Evolutionary conservation across 2,113 vertebrate genomes (phyloP).

Genomic region (Ovis canadensis): DNA sequence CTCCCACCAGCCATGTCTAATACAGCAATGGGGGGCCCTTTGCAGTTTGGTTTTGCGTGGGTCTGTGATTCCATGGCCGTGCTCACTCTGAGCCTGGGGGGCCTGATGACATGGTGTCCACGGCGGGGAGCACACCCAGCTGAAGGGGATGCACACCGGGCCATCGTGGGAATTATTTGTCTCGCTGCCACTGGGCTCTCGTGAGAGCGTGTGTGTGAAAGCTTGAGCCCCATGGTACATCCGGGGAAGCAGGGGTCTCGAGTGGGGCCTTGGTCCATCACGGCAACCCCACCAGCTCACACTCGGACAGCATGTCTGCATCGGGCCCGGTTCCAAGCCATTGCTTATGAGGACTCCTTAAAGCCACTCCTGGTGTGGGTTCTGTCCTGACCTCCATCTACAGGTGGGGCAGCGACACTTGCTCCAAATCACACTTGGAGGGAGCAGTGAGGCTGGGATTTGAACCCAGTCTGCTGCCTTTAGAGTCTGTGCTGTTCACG

Average conservation of each 20-base stretch:
- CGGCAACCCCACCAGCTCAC: rapidly evolving
- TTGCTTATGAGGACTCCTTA: rapidly evolving
- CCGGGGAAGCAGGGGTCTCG: rapidly evolving
- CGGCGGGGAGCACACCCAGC: rapidly evolving
- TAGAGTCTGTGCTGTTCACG: background rate
- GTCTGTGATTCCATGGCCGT: background rate
- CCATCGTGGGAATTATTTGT: rapidly evolving
- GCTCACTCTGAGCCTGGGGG: background rate
- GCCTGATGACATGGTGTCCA: background rate
- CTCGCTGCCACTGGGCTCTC: rapidly evolving
- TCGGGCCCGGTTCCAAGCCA: rapidly evolving
- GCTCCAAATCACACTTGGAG: background rate
- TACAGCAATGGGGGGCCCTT: background rate
- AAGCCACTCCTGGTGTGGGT: too few relatives aligned
- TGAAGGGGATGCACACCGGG: rapidly evolving
- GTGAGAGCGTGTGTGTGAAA: rapidly evolving
- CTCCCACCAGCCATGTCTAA: background rate
- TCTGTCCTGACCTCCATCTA: rapidly evolving
- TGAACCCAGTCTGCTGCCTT: background rate
- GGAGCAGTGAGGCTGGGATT: background rate
- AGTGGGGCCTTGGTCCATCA: background rate
- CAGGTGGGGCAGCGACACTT: background rate
- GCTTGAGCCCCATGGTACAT: rapidly evolving
- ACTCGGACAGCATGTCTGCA: rapidly evolving
- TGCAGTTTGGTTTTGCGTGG: background rate